Base-by-base conservation (phyloP, 2,888 invertebrate genomes). In the Perdita meconis region DNA sequence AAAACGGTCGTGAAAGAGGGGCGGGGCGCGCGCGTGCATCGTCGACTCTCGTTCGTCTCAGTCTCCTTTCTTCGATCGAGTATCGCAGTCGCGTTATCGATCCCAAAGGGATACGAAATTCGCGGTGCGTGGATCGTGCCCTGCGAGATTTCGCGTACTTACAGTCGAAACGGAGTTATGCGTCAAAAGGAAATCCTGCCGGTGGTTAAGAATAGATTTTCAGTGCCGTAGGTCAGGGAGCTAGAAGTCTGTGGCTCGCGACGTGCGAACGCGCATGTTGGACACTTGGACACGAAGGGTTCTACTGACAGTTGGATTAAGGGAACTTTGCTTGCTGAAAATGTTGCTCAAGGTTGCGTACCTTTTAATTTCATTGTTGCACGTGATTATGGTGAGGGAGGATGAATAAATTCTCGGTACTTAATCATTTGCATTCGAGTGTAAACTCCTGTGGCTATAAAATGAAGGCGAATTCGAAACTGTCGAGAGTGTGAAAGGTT, bases 181-280 rank as follows among this genome's bases (percentile, higher is more conserved):
- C 3, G 19, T 10, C 4, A 19, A 24, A 22, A 50, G 51, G 53
- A 60, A 72, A 22, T 16, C 30, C 26, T n/a, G 2, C 47, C 0
- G 10, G 16, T 0, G 26, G 19, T 61, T 59, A 69, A 75, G 55
- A 76, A 78, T 78, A 78, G 69, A 60, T 51, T 26, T 51, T 40
- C 60, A 36, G 60, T 65, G 51, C 6, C 69, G 50, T 78, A 78
- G 76, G 78, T 78, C 78, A 78, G 76, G 65, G 36, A 13, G 34
- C 50, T 61, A 65, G 68, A 42, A 44, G 59, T 36, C 55, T 56
- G 42, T 12, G 12, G n/a, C n/a, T 36, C 16, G 12, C 47, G 3
- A 22, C 8, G 36, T 63, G 61, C 36, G n/a, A 63, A 50, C 36
- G 51, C 36, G 19, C 34, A 19, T 0, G 44, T 22, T 10, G 19